Evolutionary conservation across 2,888 invertebrate species (phyloP).

Genomic region (Drosophila siamana): DNA sequence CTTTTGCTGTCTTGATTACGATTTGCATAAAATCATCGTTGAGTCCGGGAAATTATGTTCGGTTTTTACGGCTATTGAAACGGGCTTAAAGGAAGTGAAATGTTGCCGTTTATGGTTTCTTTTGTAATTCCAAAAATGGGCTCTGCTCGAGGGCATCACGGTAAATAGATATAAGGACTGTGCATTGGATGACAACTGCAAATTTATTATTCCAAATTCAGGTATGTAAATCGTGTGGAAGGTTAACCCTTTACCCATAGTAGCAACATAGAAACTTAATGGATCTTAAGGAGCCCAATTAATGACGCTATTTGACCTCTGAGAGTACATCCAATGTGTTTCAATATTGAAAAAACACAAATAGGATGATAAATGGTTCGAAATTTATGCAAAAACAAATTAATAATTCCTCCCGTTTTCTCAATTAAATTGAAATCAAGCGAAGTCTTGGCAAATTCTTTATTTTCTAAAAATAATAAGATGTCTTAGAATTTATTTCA

Average conservation of each 20-base stretch:
- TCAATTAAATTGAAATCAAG: too few relatives aligned
- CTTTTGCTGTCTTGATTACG: constrained; percentile 65
- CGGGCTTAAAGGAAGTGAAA: constrained; percentile 60
- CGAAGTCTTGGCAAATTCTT: too few relatives aligned
- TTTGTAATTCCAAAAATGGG: constrained; percentile 51
- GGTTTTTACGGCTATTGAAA: constrained; percentile 65
- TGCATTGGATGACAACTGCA: constrained; percentile 42
- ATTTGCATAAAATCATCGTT: constrained; percentile 77
- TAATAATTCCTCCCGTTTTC: too few relatives aligned
- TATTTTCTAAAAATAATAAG: too few relatives aligned
- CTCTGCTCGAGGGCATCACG: constrained; percentile 6
- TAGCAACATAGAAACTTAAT: background rate
- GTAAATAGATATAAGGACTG: constrained; percentile 3
- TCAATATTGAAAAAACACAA: background rate
- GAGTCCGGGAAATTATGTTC: constrained; percentile 69
- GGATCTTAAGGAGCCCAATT: background rate
- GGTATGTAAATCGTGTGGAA: constrained; percentile 25
- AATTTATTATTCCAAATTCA: constrained; percentile 64
- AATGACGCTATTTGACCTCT: background rate
- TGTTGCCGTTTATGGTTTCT: constrained; percentile 64
- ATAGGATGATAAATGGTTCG: too few relatives aligned
- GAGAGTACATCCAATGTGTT: background rate
- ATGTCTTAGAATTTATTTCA: too few relatives aligned
- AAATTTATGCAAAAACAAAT: too few relatives aligned
- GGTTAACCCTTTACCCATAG: constrained; percentile 7